Evolutionary conservation across 2,888 invertebrate genomes (phyloP).

Genomic region (Choreutis nemorana): DNA sequence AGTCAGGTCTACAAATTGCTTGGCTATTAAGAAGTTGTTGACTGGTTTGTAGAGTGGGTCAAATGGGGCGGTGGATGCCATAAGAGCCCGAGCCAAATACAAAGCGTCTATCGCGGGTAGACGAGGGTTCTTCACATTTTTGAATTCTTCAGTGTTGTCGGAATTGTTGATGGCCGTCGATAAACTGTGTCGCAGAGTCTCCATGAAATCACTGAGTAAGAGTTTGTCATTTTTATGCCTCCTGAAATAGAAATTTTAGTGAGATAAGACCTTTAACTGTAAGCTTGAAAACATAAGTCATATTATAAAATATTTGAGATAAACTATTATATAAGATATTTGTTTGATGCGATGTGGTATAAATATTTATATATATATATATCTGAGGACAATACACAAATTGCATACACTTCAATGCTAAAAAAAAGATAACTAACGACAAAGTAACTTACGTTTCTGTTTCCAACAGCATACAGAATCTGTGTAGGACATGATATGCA

Average conservation of each 20-base stretch:
- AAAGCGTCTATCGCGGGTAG: constrained; percentile 70
- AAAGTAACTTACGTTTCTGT: constrained; percentile 63
- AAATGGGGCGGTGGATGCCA: constrained; percentile 76
- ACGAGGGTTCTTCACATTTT: constrained; percentile 38
- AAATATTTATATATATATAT: constrained; percentile 1
- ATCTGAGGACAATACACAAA: background rate
- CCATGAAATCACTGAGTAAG: constrained; percentile 73
- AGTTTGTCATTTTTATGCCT: constrained; percentile 70
- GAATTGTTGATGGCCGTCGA: constrained; percentile 27
- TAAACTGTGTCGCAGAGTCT: constrained; percentile 71
- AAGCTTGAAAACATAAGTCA: background rate
- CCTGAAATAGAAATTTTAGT: constrained; percentile 22
- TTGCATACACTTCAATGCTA: background rate
- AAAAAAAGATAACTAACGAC: background rate
- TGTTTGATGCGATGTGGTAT: constrained; percentile 3
- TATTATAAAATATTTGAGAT: background rate
- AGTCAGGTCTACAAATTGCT: constrained; percentile 77
- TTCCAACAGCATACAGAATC: constrained; percentile 79
- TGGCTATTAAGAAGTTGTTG: constrained; percentile 80
- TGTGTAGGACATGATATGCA: constrained; percentile 76
- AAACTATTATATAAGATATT: too few species aligned
- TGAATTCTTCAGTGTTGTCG: constrained; percentile 14
- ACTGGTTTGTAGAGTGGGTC: constrained; percentile 80
- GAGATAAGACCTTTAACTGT: background rate
- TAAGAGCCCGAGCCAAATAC: constrained; percentile 75